Conservation (phyloP, 2,888 invertebrate genomes). For the Mactromeris polynyma region DNA sequence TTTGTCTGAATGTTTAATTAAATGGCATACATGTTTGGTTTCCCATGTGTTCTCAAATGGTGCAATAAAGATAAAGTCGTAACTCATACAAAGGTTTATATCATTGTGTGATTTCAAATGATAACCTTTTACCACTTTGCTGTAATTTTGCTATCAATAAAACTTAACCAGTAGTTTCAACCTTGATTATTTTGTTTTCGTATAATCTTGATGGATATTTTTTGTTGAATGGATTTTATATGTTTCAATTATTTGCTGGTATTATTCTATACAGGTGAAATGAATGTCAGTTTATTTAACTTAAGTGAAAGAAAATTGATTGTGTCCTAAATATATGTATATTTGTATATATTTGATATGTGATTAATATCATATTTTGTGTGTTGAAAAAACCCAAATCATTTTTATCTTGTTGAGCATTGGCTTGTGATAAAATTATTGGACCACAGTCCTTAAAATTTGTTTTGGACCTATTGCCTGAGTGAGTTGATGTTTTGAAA, state of each 20-base stretch:
- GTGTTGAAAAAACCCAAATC: too few relatives aligned
- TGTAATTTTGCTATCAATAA: conserved; percentile 10
- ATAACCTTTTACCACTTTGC: background rate
- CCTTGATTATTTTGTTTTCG: background rate
- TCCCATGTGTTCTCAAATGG: background rate
- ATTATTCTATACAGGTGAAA: background rate
- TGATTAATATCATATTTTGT: too few relatives aligned
- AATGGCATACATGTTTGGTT: background rate
- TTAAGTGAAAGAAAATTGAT: too few relatives aligned
- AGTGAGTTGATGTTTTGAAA: too few relatives aligned
- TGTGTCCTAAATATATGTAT: too few relatives aligned
- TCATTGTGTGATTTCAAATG: background rate
- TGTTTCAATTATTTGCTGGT: background rate
- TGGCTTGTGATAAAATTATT: too few relatives aligned
- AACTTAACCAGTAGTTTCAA: background rate
- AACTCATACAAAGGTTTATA: background rate
- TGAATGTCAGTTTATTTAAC: background rate
- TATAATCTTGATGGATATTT: background rate
- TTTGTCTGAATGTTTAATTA: conserved; percentile 8
- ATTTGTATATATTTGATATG: too few relatives aligned
- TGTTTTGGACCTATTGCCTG: too few relatives aligned
- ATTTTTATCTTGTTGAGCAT: too few relatives aligned
- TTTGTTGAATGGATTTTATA: background rate
- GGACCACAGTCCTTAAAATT: too few relatives aligned
- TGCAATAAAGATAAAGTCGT: background rate